Conservation (phyloP, 2,888 invertebrate genomes). For the Gymnosoma rotundatum region DNA sequence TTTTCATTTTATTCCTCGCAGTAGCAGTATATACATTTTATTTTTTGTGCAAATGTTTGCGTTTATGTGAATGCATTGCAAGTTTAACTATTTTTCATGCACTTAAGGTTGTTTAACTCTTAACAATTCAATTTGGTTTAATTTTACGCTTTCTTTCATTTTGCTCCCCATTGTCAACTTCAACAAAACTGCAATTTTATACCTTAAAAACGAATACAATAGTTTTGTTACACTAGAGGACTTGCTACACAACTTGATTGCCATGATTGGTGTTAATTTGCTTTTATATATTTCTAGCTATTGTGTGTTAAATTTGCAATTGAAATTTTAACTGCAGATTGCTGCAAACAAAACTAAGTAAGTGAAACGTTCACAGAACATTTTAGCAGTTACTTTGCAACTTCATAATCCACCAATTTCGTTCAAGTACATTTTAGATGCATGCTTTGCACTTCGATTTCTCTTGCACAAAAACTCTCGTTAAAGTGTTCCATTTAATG, state of each 20-base stretch:
- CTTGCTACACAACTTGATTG: conserved; percentile 7
- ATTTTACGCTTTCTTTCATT: conserved; percentile 34
- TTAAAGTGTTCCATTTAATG: too few relatives aligned
- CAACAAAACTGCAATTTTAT: conserved; percentile 41
- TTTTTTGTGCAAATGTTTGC: not conserved
- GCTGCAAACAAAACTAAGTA: not conserved
- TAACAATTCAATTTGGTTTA: conserved; percentile 46
- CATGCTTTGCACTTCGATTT: not conserved
- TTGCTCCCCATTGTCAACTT: conserved; percentile 10
- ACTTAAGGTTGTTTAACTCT: conserved; percentile 56
- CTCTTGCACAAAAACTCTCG: not conserved
- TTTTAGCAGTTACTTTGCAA: conserved; percentile 16
- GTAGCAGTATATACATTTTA: not conserved
- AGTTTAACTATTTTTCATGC: conserved; percentile 56
- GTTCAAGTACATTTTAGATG: not conserved
- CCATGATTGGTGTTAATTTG: conserved; percentile 36
- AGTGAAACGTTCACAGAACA: not conserved
- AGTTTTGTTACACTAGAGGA: conserved; percentile 16
- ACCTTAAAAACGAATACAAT: conserved; percentile 28
- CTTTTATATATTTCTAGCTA: conserved; percentile 1
- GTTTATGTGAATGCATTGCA: not conserved
- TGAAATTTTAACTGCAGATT: not conserved
- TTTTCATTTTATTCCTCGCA: not conserved
- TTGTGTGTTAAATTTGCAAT: conserved; percentile 11
- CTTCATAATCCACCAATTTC: not conserved